Evolutionary conservation across 2,113 vertebrate genomes (phyloP), one percentile per base, ranked within the genome.

Genomic region (Furnarius figulus): DNA sequence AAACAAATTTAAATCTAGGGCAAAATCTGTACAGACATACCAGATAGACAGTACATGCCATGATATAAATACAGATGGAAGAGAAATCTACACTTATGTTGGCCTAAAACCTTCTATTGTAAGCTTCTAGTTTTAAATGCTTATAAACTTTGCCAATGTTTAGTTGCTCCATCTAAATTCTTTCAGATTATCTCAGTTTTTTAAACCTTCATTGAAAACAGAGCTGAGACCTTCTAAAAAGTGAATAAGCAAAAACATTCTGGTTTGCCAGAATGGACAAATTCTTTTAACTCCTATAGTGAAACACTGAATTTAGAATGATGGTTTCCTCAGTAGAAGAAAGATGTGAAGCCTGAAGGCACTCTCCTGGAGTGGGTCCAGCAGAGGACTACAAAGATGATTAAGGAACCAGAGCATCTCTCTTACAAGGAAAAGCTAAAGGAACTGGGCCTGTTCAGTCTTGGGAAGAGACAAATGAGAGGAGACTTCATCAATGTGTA

Each of bases 51-150:
- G 52, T 30, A 80, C 44, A 77, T 61, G 85, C 44, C 33, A 52
- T 39, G 44, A 59, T 75, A 81, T 63, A 95, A 93, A 92, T 87
- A 95, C 80, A 96, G 80, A 89, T 85, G 81, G 93, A 92, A 88
- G 50, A 83, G 49, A 94, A 92, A 90, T 67, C 89, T 95, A 84
- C 59, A 90, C 67, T 85, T 77, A 86, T 42, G 56, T 81, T 85
- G 78, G 66, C 61, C 65, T 87, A 67, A 91, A 62, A 68, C 56
- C 80, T 92, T 53, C 80, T 88, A 53, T 90, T 85, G 87, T 66
- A 84, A 89, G 68, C 40, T 35, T 67, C 44, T 61, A 52, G 40
- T 81, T 58, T 78, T 61, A 90, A 84, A 87, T 65, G 33, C 22
- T 75, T 91, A 49, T 33, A 61, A 87, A 72, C 40, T 82, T 95